phyloP scores from a whole-genome alignment of 1,140 invertebrate species.

The Drosophila malerkotliana region DNA sequence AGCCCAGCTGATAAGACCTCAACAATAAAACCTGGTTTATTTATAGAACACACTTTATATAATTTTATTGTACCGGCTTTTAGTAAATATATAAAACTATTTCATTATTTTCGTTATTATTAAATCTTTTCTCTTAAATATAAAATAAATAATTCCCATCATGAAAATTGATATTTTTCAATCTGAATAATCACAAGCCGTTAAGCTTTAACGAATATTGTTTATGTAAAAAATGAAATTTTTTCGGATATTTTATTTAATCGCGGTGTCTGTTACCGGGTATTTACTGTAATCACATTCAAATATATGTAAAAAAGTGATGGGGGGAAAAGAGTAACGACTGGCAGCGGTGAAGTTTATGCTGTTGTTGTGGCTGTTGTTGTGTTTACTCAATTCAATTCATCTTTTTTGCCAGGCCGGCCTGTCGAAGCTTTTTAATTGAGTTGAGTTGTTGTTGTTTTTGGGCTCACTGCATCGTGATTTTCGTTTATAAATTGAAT shows the following conservation, averaged over 20 bases:
- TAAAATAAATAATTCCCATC: too few species aligned
- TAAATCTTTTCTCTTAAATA: too few species aligned
- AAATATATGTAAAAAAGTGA: constrained; percentile 19
- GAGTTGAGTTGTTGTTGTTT: constrained; percentile 55
- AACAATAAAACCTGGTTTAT: too few species aligned
- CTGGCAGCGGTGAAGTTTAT: constrained; percentile 21
- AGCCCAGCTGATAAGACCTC: too few species aligned
- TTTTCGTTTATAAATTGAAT: constrained; percentile 74
- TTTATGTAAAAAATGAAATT: background rate
- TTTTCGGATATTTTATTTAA: background rate
- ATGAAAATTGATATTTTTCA: too few species aligned
- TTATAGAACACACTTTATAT: too few species aligned
- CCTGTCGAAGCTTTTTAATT: constrained; percentile 67
- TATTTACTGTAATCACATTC: constrained; percentile 40
- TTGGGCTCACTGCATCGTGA: constrained; percentile 35
- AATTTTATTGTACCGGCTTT: too few species aligned
- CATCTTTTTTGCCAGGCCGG: constrained; percentile 45
- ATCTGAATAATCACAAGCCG: background rate
- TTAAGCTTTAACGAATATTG: too few species aligned
- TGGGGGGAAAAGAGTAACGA: constrained; percentile 35
- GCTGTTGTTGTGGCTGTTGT: constrained; percentile 36
- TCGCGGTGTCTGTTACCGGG: constrained; percentile 6
- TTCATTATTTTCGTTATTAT: too few species aligned
- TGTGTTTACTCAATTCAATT: constrained; percentile 49
- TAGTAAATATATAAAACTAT: too few species aligned